phyloP scores from a whole-genome alignment of 2,113 vertebrate species.

The Zosterops hypoxanthus region DNA sequence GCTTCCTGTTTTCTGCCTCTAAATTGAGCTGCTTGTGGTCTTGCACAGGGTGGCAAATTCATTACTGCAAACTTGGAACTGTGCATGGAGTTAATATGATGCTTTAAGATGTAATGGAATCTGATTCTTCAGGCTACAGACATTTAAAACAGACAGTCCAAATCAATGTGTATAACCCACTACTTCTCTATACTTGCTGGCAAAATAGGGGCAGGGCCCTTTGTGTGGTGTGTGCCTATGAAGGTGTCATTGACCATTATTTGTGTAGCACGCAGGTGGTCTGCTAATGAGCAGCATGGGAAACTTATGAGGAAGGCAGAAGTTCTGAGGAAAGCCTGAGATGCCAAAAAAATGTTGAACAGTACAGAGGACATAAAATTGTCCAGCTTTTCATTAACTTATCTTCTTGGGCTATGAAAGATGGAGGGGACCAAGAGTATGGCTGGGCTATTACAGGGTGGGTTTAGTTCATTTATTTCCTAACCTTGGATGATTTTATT shows the following conservation, averaged over 20 bases:
- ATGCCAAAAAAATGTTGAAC: background rate
- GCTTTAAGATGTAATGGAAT: background rate
- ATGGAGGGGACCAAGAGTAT: background rate
- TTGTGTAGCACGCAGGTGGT: background rate
- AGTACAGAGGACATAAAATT: background rate
- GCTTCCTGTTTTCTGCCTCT: background rate
- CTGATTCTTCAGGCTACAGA: background rate
- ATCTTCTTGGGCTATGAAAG: background rate
- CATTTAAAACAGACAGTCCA: background rate
- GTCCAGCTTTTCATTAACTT: background rate
- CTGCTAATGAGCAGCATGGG: background rate
- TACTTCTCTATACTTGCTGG: background rate
- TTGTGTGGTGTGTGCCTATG: accelerated
- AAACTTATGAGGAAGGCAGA: background rate
- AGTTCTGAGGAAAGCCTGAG: background rate
- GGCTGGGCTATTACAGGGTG: background rate
- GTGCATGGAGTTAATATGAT: background rate
- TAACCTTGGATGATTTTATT: background rate
- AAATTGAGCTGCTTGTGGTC: background rate
- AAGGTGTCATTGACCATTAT: background rate
- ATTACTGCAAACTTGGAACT: background rate
- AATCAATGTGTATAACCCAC: background rate
- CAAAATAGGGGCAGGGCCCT: background rate
- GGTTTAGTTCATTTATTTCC: background rate
- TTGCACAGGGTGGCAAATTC: background rate